phyloP scores from a whole-genome alignment of 2,113 vertebrate genomes.

The Lycaon pictus region DNA sequence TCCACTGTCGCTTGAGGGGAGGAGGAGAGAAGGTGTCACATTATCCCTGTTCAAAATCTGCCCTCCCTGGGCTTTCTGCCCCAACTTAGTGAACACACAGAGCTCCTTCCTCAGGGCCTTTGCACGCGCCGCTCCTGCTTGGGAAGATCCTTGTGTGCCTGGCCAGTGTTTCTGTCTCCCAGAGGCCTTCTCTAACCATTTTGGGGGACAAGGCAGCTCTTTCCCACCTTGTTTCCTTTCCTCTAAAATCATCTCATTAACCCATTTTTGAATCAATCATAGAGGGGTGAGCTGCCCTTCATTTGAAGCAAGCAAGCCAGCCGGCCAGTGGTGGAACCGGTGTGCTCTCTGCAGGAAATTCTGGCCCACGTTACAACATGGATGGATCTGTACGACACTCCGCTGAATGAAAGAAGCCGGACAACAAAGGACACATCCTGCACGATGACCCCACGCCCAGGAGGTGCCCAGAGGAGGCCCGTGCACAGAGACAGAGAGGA shows the following conservation, averaged over 20 bases:
- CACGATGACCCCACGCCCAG: neutral
- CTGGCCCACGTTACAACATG: accelerated
- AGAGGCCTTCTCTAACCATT: neutral
- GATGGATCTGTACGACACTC: accelerated
- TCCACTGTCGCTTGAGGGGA: neutral
- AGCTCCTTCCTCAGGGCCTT: neutral
- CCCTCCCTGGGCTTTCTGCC: neutral
- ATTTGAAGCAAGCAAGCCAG: neutral
- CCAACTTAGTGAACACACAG: neutral
- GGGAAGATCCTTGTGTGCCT: neutral
- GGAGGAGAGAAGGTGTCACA: neutral
- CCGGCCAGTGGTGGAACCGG: accelerated
- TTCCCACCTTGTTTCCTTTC: no score
- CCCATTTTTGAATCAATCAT: neutral
- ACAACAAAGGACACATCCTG: neutral
- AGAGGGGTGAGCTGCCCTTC: neutral
- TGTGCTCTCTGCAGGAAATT: neutral
- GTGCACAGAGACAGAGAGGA: neutral
- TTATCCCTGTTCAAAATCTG: neutral
- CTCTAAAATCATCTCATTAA: neutral
- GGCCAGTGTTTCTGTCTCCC: neutral
- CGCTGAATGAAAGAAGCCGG: neutral
- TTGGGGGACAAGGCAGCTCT: neutral
- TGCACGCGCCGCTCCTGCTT: neutral
- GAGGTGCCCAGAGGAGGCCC: neutral